A percentile compares a stretch with the other conserved stretches of the same genome.
phyloP scores from a whole-genome alignment of 1,140 invertebrate genomes.

The Anadara kagoshimensis region DNA sequence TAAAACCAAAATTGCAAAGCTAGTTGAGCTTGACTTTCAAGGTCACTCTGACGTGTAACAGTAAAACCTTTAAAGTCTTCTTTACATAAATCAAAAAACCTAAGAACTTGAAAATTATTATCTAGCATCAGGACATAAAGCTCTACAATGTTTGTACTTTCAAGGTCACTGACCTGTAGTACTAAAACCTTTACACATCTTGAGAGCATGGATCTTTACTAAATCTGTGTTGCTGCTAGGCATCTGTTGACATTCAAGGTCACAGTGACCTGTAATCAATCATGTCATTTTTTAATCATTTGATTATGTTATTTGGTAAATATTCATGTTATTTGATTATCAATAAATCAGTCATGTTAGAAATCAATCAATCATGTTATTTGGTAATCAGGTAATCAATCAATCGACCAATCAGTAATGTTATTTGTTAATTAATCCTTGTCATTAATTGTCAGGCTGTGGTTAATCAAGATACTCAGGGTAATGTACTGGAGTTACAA shows the following conservation, averaged over 20 bases:
- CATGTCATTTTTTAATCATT: neutral
- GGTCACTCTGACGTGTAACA: neutral
- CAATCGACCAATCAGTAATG: no score
- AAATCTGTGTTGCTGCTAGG: no score
- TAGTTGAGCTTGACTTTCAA: constrained; percentile 5
- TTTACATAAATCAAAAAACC: neutral
- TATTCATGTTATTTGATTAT: no score
- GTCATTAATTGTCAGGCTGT: constrained; percentile 56
- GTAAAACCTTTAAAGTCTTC: neutral
- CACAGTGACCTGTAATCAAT: no score
- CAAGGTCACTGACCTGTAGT: no score
- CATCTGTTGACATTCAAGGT: no score
- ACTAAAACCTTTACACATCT: no score
- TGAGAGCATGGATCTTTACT: no score
- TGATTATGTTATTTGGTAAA: no score
- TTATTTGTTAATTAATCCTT: neutral
- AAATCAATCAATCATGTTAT: neutral
- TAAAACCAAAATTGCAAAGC: neutral
- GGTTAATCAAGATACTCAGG: constrained; percentile 68
- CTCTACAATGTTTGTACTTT: neutral
- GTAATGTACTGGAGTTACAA: constrained; percentile 63
- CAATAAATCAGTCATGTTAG: neutral
- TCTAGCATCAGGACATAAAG: neutral
- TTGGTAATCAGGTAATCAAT: neutral
- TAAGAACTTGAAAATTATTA: neutral